Percentiles rank a stretch among this genome's conserved stretches.
phyloP scores from a whole-genome alignment of 2,113 vertebrate genomes.

The Amia ocellicauda region DNA sequence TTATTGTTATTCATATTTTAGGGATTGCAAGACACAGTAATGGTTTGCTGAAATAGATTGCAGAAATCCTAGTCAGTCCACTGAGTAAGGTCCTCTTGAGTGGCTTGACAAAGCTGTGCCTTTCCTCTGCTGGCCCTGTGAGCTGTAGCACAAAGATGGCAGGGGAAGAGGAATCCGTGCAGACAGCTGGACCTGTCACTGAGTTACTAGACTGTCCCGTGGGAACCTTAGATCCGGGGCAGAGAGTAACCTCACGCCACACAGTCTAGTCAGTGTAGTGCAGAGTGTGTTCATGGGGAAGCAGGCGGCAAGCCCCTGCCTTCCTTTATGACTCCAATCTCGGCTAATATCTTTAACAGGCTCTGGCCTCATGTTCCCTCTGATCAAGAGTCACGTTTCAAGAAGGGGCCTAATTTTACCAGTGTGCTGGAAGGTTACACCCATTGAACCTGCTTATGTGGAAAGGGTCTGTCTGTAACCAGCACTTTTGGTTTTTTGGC shows the following conservation, averaged over 20 bases:
- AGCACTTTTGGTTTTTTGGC: background rate
- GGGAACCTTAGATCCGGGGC: conserved; percentile 26
- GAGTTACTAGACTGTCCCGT: conserved; percentile 22
- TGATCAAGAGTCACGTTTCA: conserved; percentile 27
- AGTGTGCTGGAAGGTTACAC: background rate
- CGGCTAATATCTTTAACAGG: conserved; percentile 35
- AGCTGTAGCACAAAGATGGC: background rate
- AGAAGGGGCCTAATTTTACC: background rate
- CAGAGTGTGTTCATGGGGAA: background rate
- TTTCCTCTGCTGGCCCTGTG: background rate
- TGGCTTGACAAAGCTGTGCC: background rate
- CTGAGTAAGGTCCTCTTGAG: background rate
- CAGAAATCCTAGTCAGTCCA: background rate
- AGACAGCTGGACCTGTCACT: conserved; percentile 29
- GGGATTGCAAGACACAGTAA: too few relatives aligned
- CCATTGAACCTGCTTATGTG: conserved; percentile 11
- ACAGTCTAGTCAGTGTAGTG: conserved; percentile 18
- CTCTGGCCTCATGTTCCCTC: conserved; percentile 8
- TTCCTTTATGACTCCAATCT: conserved; percentile 15
- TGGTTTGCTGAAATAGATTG: too few relatives aligned
- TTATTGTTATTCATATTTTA: too few relatives aligned
- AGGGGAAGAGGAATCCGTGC: background rate
- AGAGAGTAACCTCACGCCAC: conserved; percentile 14
- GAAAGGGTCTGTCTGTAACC: background rate
- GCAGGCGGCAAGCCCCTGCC: background rate